Evolutionary conservation across 2,888 invertebrate species (phyloP), one percentile per base, ranked within the genome.

Genomic region (Unio pictorum): DNA sequence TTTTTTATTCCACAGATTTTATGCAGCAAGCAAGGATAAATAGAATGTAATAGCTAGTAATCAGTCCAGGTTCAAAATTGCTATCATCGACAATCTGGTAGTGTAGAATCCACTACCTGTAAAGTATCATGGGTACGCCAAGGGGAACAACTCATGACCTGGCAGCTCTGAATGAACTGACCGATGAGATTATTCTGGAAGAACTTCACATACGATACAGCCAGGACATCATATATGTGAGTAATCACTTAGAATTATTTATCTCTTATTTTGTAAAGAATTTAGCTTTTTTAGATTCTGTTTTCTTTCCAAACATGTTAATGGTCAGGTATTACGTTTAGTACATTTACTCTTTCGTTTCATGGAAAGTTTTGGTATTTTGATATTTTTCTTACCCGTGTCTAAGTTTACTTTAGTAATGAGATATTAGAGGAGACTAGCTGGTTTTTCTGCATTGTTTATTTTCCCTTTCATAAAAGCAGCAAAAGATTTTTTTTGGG

Each of bases 211-310:
- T 66, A 1, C 70, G 85, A 62, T 83, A 79, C 71, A 54, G 66
- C 8, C 66, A 71, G 8, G 79, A 81, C 57, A 28, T 79, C 23
- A 83, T 82, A 23, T 84, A 85, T 69, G 85, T 85, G 72, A 80
- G 85, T 80, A 67, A 56, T 20, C 23, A 17, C 0, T 65, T 23
- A 26, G 7, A 11, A 23, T n/a, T 11, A 18, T 20, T 15, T 45
- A 15, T 11, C 45, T 45, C 15, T 15, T 45, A 45, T 15, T 45
- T 45, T 45, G 45, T 3, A 45, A 54, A 34, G 23, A 6, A 20
- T 34, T 34, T 34, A 23, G 17, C 62, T 45, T 18, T 18, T 23
- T 11, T 45, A 45, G 34, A 30, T 54, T n/a, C 30, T 20, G n/a
- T 28, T 23, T 34, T 30, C 61, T 20, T 8, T 61, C 23, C 11